Evolutionary conservation across 1,140 invertebrate species (phyloP).

Genomic region (Phthorimaea operculella): DNA sequence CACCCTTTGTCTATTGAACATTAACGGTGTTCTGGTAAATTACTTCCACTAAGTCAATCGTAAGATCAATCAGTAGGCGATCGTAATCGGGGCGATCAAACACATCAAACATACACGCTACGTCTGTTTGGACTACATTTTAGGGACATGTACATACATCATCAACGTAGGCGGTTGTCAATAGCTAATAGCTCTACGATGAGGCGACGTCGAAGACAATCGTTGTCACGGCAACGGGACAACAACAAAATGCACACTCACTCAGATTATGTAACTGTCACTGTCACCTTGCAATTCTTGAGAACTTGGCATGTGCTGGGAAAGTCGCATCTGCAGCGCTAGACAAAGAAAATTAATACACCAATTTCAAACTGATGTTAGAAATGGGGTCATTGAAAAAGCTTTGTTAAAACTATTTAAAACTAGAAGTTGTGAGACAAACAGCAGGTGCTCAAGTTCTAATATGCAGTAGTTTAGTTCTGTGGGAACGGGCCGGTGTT

Average conservation of each 20-base stretch:
- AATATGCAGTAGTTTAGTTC: conserved; percentile 16
- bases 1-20: not conserved
- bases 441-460: conserved; percentile 20
- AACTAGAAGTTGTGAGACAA: conserved; percentile 16
- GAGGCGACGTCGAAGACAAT: conserved; percentile 52
- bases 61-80: conserved; percentile 31
- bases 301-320: conserved; percentile 6
- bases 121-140: conserved; percentile 35
- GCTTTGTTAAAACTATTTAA: not conserved
- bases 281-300: conserved; percentile 15
- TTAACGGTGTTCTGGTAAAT: conserved; percentile 13
- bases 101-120: conserved; percentile 34
- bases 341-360: not conserved
- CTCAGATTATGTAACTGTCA: conserved; percentile 17
- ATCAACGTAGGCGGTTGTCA: conserved; percentile 51
- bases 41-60: conserved; percentile 14
- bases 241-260: conserved; percentile 43
- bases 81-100: conserved; percentile 37
- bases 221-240: conserved; percentile 42
- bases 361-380: not conserved
- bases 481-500: conserved; percentile 34
- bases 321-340: not conserved
- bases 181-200: conserved; percentile 52
- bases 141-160: conserved; percentile 24
- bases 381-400: not conserved